A percentile compares a stretch with the other conserved stretches of the same genome.
Conservation (phyloP, 2,113 vertebrate genomes). For the Natator depressus region DNA sequence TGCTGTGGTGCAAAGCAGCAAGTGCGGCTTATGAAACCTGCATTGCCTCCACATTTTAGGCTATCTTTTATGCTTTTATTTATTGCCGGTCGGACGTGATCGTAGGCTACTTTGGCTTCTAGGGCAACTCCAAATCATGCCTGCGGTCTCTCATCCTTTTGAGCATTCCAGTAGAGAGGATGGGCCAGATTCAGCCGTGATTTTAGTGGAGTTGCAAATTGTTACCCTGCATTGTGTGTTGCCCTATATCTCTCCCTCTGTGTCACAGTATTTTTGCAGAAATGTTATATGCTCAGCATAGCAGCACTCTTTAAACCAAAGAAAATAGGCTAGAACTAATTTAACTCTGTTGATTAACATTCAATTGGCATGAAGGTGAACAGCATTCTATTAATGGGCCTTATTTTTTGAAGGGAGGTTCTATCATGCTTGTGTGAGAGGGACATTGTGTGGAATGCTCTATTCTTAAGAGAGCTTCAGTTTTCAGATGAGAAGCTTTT, state of each 20-base stretch:
- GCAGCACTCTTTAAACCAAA: slow-evolving; percentile 13
- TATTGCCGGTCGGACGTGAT: neutral
- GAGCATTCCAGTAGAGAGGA: neutral
- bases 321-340: slow-evolving; percentile 1
- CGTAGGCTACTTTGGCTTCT: neutral
- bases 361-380: slow-evolving; percentile 60
- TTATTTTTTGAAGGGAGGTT: neutral
- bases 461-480: slow-evolving; percentile 19
- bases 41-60: neutral
- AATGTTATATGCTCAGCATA: neutral
- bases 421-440: slow-evolving; percentile 36
- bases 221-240: neutral
- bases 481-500: slow-evolving; percentile 55
- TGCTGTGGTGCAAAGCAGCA: neutral
- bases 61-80: neutral
- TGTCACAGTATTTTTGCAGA: neutral
- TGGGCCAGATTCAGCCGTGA: neutral
- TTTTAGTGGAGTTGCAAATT: neutral
- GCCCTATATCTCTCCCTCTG: neutral
- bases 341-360: slow-evolving; percentile 21
- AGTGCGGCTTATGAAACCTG: neutral
- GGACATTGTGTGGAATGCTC: slow-evolving; percentile 48
- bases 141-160: fast-evolving
- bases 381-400: slow-evolving; percentile 40
- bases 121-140: neutral